phyloP scores from a whole-genome alignment of 2,888 invertebrate genomes.

The Periphyllus acericola region DNA sequence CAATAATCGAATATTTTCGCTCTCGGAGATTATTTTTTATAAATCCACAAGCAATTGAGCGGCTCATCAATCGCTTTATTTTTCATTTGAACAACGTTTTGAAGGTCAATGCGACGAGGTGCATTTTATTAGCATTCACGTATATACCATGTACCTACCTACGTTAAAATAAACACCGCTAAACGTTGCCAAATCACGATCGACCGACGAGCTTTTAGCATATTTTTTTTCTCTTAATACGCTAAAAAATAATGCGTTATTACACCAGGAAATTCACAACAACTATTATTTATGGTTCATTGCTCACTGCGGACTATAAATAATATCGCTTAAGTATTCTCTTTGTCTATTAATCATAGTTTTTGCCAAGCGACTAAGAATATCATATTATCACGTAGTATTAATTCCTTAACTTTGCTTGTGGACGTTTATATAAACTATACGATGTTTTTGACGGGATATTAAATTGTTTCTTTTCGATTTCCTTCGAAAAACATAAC shows the following conservation, averaged over 20 bases:
- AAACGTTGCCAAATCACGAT: slow-evolving; percentile 43
- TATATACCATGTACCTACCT: no score
- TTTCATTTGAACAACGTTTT: background rate
- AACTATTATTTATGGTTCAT: background rate
- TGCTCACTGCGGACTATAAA: background rate
- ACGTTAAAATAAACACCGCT: background rate
- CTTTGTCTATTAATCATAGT: background rate
- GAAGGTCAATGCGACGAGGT: slow-evolving; percentile 28
- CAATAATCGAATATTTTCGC: slow-evolving; percentile 22
- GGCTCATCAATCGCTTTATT: background rate
- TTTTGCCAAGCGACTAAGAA: background rate
- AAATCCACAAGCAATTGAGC: background rate
- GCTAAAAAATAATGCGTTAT: background rate
- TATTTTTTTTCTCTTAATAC: slow-evolving; percentile 31
- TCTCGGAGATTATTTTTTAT: slow-evolving; percentile 10
- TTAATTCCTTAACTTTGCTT: background rate
- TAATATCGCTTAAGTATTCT: background rate
- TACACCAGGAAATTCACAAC: background rate
- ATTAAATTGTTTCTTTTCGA: background rate
- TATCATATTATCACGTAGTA: background rate
- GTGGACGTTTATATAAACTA: background rate
- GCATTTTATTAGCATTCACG: slow-evolving; percentile 17
- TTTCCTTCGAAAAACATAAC: background rate
- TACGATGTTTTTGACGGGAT: background rate
- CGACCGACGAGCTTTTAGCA: background rate